Conservation (phyloP, 2,888 invertebrate genomes). For the Thymelicus sylvestris region DNA sequence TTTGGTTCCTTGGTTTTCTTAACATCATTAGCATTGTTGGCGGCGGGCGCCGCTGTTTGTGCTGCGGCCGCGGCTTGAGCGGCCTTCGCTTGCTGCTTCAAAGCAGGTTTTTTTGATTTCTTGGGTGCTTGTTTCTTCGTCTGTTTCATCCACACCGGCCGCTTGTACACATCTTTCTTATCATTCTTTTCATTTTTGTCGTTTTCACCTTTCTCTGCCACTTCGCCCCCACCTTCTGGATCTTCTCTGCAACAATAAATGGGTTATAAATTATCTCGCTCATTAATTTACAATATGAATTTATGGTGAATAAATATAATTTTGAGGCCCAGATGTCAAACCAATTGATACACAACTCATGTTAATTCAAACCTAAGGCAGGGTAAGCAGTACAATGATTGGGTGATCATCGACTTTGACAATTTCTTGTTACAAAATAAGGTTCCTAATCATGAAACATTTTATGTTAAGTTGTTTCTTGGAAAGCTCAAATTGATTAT, state of each 20-base stretch:
- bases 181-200: slow-evolving; percentile 71
- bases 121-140: slow-evolving; percentile 85
- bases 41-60: slow-evolving; percentile 52
- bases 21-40: slow-evolving; percentile 50
- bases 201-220: slow-evolving; percentile 62
- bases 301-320: too few relatives aligned
- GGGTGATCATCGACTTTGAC: too few relatives aligned
- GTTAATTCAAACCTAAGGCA: too few relatives aligned
- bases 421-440: too few relatives aligned
- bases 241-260: slow-evolving; percentile 69
- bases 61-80: slow-evolving; percentile 51
- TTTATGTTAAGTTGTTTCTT: too few relatives aligned
- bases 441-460: too few relatives aligned
- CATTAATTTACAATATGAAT: too few relatives aligned
- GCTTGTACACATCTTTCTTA: slow-evolving; percentile 84
- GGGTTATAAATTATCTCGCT: not conserved
- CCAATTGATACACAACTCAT: too few relatives aligned
- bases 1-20: slow-evolving; percentile 74
- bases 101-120: slow-evolving; percentile 84
- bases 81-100: slow-evolving; percentile 56
- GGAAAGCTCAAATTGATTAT: too few relatives aligned
- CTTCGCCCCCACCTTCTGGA: slow-evolving; percentile 81
- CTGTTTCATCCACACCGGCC: slow-evolving; percentile 93
- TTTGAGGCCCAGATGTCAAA: too few relatives aligned
- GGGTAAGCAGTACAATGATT: too few relatives aligned